Conservation (phyloP, 2,797 vertebrate species). For the Smutsia temminckii region DNA sequence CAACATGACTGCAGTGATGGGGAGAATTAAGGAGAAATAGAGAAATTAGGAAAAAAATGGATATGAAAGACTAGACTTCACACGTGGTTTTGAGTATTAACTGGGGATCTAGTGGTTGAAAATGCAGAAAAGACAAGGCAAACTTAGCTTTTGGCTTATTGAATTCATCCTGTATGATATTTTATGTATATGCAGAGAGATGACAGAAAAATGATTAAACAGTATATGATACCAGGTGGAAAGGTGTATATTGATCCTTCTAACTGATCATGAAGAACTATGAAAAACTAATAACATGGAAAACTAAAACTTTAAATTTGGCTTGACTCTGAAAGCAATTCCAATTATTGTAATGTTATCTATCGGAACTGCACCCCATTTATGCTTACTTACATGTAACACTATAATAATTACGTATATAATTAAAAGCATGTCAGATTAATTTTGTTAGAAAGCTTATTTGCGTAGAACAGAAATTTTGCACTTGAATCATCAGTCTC, state of each 20-base stretch:
- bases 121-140: background rate
- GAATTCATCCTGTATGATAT: background rate
- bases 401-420: conserved; percentile 34
- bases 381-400: conserved; percentile 58
- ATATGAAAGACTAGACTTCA: background rate
- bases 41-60: background rate
- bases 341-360: conserved; percentile 50
- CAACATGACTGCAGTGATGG: too few relatives aligned
- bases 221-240: background rate
- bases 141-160: background rate
- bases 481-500: conserved; percentile 28
- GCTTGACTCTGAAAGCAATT: background rate
- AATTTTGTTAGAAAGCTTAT: conserved; percentile 58
- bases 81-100: background rate
- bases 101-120: background rate
- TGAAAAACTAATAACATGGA: conserved; percentile 28
- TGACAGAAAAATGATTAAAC: background rate
- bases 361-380: conserved; percentile 32
- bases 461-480: conserved; percentile 49
- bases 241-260: background rate
- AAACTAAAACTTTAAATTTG: conserved; percentile 43
- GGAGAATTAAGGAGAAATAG: background rate
- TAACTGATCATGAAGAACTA: background rate
- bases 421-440: conserved; percentile 56
- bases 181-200: background rate